Conservation (phyloP, 1,140 invertebrate genomes). For the Zelostemma sp. region DNA sequence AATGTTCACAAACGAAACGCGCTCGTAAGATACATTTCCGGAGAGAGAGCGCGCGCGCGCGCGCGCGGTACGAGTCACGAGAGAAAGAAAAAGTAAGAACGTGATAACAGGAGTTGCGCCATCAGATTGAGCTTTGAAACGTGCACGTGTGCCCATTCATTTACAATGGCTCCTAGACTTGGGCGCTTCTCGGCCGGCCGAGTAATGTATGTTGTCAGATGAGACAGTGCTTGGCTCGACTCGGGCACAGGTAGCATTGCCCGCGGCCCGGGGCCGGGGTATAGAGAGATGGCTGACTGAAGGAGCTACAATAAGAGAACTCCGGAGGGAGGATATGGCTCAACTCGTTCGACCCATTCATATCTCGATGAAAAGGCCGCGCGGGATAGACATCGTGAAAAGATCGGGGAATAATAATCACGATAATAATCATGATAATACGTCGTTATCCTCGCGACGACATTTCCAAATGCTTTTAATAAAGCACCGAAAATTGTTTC, state of each 20-base stretch:
- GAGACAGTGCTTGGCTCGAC: slow-evolving; percentile 9
- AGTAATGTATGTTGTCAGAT: slow-evolving; percentile 37
- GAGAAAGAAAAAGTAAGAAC: slow-evolving; percentile 3
- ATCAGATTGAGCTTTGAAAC: slow-evolving; percentile 20
- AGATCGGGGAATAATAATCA: slow-evolving; percentile 60
- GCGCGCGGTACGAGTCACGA: too few relatives aligned
- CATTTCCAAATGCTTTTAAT: too few relatives aligned
- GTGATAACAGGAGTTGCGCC: slow-evolving; percentile 14
- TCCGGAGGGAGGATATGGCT: slow-evolving; percentile 60
- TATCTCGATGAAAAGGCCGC: slow-evolving; percentile 64
- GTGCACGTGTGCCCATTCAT: slow-evolving; percentile 29
- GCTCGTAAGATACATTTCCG: too few relatives aligned
- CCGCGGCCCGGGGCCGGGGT: slow-evolving; percentile 12
- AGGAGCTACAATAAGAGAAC: slow-evolving; percentile 32
- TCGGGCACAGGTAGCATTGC: slow-evolving; percentile 28
- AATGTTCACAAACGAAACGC: too few relatives aligned
- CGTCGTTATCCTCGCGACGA: slow-evolving; percentile 62
- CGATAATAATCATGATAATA: too few relatives aligned
- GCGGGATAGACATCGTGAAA: slow-evolving; percentile 61
- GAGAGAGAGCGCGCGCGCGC: too few relatives aligned
- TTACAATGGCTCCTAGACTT: slow-evolving; percentile 32
- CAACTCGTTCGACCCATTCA: slow-evolving; percentile 67
- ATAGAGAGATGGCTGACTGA: slow-evolving; percentile 22
- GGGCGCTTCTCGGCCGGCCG: slow-evolving; percentile 25
- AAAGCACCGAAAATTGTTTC: neutral